phyloP scores from a whole-genome alignment of 2,797 vertebrate genomes.

The Pampus argenteus region DNA sequence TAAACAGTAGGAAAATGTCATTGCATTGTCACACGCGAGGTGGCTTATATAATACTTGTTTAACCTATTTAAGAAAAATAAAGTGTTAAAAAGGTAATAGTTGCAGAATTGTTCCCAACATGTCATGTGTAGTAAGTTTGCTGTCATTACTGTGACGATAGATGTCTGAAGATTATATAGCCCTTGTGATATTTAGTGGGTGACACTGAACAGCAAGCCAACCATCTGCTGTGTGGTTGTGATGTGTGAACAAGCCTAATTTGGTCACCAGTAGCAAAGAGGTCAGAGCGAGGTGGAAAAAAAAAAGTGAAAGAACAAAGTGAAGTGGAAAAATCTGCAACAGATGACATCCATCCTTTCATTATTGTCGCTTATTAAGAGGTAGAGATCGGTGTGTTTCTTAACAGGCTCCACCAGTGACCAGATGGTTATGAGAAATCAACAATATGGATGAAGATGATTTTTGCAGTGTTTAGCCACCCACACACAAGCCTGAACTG shows the following conservation, averaged over 20 bases:
- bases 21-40: background rate
- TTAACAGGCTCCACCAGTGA: slow-evolving; percentile 18
- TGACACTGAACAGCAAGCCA: background rate
- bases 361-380: slow-evolving; percentile 54
- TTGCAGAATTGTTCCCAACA: background rate
- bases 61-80: background rate
- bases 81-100: background rate
- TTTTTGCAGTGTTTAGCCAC: slow-evolving; percentile 41
- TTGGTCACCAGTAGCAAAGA: slow-evolving; percentile 47
- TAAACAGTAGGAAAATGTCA: background rate
- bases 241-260: slow-evolving; percentile 55
- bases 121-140: background rate
- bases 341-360: slow-evolving; percentile 33
- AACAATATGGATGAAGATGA: slow-evolving; percentile 55
- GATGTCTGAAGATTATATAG: background rate
- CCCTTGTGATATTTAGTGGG: slow-evolving; percentile 11
- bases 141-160: background rate
- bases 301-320: slow-evolving; percentile 3
- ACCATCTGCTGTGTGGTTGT: slow-evolving; percentile 46
- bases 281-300: slow-evolving; percentile 17
- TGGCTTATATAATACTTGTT: background rate
- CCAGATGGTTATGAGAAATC: slow-evolving; percentile 52
- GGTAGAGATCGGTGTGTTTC: slow-evolving; percentile 18
- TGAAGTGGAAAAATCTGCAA: slow-evolving; percentile 9
- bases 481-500: slow-evolving; percentile 29